phyloP scores from a whole-genome alignment of 2,888 invertebrate genomes.

The Lymantria monacha region DNA sequence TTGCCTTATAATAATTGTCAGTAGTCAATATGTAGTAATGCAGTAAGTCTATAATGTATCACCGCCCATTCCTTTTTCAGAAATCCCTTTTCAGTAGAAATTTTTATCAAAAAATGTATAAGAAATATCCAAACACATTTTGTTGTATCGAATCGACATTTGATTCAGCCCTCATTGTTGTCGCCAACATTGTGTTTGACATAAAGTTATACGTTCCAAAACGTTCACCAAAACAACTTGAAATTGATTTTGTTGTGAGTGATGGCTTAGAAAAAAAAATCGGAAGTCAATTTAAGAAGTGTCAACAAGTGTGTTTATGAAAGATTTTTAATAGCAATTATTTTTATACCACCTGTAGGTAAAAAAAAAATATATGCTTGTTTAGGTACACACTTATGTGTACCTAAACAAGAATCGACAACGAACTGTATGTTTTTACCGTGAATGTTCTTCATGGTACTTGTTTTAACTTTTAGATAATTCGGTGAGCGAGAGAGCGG shows the following conservation, averaged over 20 bases:
- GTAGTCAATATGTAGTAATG: too few relatives aligned
- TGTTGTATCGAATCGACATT: constrained; percentile 41
- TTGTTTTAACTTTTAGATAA: too few relatives aligned
- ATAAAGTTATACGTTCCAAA: constrained; percentile 63
- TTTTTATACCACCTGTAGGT: too few relatives aligned
- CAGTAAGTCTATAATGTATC: too few relatives aligned
- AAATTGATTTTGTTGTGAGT: constrained; percentile 45
- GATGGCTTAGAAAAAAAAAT: constrained; percentile 32
- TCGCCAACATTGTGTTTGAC: constrained; percentile 64
- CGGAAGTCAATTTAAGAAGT: constrained; percentile 17
- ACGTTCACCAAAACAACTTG: constrained; percentile 42
- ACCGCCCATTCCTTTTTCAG: background rate
- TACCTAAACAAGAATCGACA: too few relatives aligned
- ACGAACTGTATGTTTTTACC: too few relatives aligned
- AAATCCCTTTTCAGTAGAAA: background rate
- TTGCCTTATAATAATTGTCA: too few relatives aligned
- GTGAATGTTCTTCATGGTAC: too few relatives aligned
- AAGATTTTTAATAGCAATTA: constrained; percentile 1
- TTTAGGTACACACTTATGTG: too few relatives aligned
- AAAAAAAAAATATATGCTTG: too few relatives aligned
- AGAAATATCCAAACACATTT: background rate
- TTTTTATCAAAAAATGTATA: background rate
- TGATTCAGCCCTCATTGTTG: constrained; percentile 62
- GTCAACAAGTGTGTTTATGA: constrained; percentile 13
- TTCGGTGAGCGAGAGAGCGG: too few relatives aligned